Evolutionary conservation across 1,140 invertebrate species (phyloP), one percentile per base, ranked within the genome.

Genomic region (Babylonia areolata): DNA sequence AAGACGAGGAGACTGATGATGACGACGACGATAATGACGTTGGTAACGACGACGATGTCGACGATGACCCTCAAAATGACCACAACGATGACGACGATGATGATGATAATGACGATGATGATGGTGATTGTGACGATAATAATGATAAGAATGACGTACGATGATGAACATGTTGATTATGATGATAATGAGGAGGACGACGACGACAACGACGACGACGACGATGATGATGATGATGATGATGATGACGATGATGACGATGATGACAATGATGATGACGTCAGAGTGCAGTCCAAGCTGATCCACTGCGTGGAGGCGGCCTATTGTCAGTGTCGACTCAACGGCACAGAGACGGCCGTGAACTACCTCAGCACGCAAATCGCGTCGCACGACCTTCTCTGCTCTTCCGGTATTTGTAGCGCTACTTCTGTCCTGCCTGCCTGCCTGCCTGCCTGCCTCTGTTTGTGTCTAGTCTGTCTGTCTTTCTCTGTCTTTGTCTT

Each of bases 191-290:
- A n/a, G n/a, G n/a, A n/a, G n/a, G n/a, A n/a, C n/a, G n/a, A n/a
- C n/a, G n/a, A n/a, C n/a, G 71, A 73, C 71, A 31, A 73, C 71
- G 31, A 73, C 71, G 71, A 73, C 31, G 71, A 73, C 71, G 71
- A 73, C 35, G 20, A 73, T 3, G 64, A 69, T 12, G 64, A 69
- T 12, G 64, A 69, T 69, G 64, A 69, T 28, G 64, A 20, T 12
- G 23, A 28, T 12, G 64, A 20, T 69, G 64, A 12, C 9, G 15
- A 28, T 69, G 64, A 12, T 28, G 64, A n/a, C n/a, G 64, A 69
- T 69, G 64, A 69, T 37, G 35, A 77, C 37, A 40, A 77, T 77
- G 73, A 77, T 37, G 11, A 33, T 37, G 73, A 77, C 37, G 28
- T 6, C 58, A 64, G 58, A 20, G 58, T 64, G 28, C 58, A 64